A percentile compares a stretch with the other conserved stretches of the same genome.
phyloP scores from a whole-genome alignment of 2,113 vertebrate species.

The Axis porcinus region DNA sequence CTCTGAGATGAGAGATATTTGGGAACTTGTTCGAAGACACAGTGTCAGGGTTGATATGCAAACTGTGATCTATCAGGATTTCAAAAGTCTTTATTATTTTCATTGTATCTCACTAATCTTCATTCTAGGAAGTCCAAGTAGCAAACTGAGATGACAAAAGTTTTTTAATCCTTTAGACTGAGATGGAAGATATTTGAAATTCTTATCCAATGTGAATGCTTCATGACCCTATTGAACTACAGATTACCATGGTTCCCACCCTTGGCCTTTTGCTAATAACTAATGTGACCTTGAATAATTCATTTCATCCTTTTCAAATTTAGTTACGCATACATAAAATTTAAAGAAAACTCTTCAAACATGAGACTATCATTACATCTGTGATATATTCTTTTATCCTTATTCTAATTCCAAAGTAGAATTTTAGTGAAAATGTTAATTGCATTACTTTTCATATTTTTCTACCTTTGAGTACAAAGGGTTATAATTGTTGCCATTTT shows the following conservation, averaged over 20 bases:
- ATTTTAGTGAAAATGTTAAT: not conserved
- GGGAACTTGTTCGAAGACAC: not conserved
- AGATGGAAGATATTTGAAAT: not conserved
- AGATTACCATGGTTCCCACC: rapidly evolving
- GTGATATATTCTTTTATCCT: not conserved
- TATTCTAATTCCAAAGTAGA: not conserved
- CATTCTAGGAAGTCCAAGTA: not conserved
- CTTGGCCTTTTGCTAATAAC: not conserved
- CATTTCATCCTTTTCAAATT: not conserved
- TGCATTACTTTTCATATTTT: not conserved
- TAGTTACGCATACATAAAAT: not conserved
- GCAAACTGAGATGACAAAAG: not conserved
- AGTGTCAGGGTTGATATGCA: not conserved
- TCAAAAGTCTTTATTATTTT: not conserved
- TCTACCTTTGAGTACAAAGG: not conserved
- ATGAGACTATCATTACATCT: not conserved
- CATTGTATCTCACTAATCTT: not conserved
- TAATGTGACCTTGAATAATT: not conserved
- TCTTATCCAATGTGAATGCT: not conserved
- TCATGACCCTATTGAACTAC: not conserved
- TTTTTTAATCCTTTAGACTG: not conserved
- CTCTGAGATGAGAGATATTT: not conserved
- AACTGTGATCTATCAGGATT: not conserved
- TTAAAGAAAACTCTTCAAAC: not conserved
- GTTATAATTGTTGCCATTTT: not conserved